These are phyloP conservation scores for Caloenas nicobarica DNA, from an alignment of 2,113 vertebrate species.

Conservation along the genomic window DNA sequence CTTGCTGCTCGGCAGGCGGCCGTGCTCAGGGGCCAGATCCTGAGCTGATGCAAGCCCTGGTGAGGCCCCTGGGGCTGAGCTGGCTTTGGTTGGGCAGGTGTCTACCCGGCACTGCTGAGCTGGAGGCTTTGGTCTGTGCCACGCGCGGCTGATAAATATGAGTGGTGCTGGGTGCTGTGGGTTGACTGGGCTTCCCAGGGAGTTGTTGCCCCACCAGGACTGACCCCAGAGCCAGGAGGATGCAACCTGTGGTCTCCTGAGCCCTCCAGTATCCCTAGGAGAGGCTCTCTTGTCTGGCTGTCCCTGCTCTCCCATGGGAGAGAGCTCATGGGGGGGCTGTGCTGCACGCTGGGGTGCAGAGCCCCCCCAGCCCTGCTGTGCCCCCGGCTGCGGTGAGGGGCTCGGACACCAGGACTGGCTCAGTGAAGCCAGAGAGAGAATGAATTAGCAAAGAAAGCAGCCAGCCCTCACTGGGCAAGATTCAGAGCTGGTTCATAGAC, in stretches of 20 bases:
- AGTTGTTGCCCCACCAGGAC: too few relatives aligned
- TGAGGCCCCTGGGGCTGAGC: too few relatives aligned
- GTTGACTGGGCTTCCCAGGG: too few relatives aligned
- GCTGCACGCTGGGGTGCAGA: not conserved
- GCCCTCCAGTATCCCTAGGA: not conserved
- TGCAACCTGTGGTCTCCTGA: accelerated
- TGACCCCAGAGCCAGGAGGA: too few relatives aligned
- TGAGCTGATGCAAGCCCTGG: not conserved
- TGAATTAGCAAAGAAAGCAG: not conserved
- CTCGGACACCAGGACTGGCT: accelerated
- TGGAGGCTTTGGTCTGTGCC: too few relatives aligned
- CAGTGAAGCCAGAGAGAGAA: not conserved
- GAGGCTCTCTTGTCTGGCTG: not conserved
- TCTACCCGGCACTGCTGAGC: too few relatives aligned
- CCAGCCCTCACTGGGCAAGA: not conserved
- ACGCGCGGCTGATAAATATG: too few relatives aligned
- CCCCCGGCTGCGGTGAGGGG: accelerated
- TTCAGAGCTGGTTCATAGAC: not conserved
- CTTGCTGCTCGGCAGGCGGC: not conserved
- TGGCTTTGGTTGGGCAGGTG: too few relatives aligned
- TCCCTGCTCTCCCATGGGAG: accelerated
- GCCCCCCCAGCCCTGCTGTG: not conserved
- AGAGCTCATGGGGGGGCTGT: not conserved
- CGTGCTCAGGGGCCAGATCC: not conserved
- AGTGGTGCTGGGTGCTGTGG: too few relatives aligned